A percentile compares a stretch with the other conserved stretches of the same genome.
phyloP scores from a whole-genome alignment of 1,140 invertebrate species.

The Penaeus chinensis region DNA sequence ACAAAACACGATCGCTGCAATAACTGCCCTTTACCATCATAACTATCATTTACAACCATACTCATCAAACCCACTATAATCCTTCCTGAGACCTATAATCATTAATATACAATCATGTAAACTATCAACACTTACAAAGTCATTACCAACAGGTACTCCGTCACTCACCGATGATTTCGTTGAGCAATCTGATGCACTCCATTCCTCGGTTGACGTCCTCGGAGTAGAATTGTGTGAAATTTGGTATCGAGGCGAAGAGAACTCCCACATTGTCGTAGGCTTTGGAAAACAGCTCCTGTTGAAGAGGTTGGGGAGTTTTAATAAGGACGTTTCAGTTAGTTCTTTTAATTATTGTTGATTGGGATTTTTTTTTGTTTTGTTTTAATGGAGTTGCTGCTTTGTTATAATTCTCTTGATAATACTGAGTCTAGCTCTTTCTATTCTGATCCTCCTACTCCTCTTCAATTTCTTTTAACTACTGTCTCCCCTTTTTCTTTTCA shows the following conservation, averaged over 20 bases:
- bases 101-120: background rate
- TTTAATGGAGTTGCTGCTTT: too few species aligned
- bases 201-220: conserved; percentile 97
- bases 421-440: too few species aligned
- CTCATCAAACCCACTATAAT: background rate
- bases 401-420: too few species aligned
- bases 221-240: conserved; percentile 98
- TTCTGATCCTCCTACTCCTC: too few species aligned
- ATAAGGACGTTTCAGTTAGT: too few species aligned
- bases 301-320: background rate
- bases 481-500: too few species aligned
- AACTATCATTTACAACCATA: background rate
- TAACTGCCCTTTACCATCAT: background rate
- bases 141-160: background rate
- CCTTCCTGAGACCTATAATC: background rate
- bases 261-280: conserved; percentile 93
- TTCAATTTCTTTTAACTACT: too few species aligned
- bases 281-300: conserved; percentile 93
- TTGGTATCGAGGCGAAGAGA: conserved; percentile 97
- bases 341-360: too few species aligned
- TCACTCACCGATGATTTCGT: conserved; percentile 93
- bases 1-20: too few species aligned
- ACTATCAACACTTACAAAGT: background rate
- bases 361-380: too few species aligned
- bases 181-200: conserved; percentile 95